Percentiles rank a stretch among this genome's conserved stretches.
Evolutionary conservation across 1,140 invertebrate species (phyloP).

Genomic region (Brachionus plicatilis): DNA sequence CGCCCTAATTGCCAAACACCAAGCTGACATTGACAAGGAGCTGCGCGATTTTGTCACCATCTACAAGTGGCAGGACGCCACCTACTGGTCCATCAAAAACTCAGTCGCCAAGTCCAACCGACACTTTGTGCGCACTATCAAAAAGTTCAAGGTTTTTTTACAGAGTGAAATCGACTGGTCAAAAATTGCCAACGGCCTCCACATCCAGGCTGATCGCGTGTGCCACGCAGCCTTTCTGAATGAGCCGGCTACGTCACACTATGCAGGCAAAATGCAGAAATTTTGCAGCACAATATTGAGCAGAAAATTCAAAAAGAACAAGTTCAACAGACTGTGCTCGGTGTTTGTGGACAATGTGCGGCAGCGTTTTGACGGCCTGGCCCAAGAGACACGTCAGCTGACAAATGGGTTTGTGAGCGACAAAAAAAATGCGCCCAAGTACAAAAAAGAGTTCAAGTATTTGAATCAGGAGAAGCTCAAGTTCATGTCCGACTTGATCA

Average conservation of each 20-base stretch:
- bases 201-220: background rate
- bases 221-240: background rate
- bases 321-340: background rate
- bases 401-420: background rate
- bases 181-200: background rate
- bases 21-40: background rate
- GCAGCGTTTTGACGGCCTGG: background rate
- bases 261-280: background rate
- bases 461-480: conserved; percentile 12
- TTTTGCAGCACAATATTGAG: background rate
- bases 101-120: background rate
- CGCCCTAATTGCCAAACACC: background rate
- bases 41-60: conserved; percentile 4
- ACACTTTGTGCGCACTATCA: background rate
- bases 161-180: background rate
- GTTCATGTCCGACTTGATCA: conserved; percentile 8
- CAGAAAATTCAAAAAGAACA: background rate
- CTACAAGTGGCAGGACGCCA: conserved; percentile 28
- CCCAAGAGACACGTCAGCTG: background rate
- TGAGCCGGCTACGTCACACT: background rate
- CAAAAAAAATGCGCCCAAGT: conserved; percentile 3
- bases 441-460: conserved; percentile 33
- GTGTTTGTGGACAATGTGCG: background rate
- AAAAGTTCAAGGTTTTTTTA: background rate
- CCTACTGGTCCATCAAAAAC: conserved; percentile 33